Percentiles rank a stretch among this genome's conserved stretches.
phyloP scores from a whole-genome alignment of 2,888 invertebrate genomes.

The Girardia tigrina region DNA sequence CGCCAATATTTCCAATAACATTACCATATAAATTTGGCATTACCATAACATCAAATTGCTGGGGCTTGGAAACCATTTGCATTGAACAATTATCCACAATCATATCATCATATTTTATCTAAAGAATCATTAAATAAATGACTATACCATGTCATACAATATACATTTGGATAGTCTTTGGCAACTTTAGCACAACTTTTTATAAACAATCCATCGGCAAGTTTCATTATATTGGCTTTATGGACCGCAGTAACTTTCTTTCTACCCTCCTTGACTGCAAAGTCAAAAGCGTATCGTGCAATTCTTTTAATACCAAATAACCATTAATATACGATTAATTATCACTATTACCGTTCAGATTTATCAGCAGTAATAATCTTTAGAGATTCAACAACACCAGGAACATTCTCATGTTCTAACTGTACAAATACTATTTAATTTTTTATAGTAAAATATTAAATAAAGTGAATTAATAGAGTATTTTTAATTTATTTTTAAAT shows the following conservation, averaged over 20 bases:
- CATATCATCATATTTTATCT: conserved; percentile 52
- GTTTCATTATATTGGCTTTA: conserved; percentile 95
- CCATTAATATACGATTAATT: conserved; percentile 61
- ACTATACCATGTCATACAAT: conserved; percentile 61
- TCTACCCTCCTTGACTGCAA: conserved; percentile 66
- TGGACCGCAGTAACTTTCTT: conserved; percentile 92
- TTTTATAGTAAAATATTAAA: neutral
- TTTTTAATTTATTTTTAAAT: neutral
- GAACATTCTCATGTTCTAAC: conserved; percentile 84
- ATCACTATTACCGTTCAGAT: conserved; percentile 38
- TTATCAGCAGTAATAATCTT: conserved; percentile 46
- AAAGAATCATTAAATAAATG: neutral
- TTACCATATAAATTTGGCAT: conserved; percentile 93
- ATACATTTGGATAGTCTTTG: conserved; percentile 77
- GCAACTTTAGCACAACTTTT: conserved; percentile 71
- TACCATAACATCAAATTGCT: conserved; percentile 91
- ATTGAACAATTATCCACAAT: conserved; percentile 97
- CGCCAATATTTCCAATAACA: conserved; percentile 82
- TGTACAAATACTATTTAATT: conserved; percentile 52
- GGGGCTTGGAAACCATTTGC: conserved; percentile 59
- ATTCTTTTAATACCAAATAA: conserved; percentile 61
- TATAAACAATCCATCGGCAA: conserved; percentile 89
- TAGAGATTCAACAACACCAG: conserved; percentile 82
- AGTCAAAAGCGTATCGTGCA: conserved; percentile 84
- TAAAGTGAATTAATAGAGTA: neutral